phyloP scores from a whole-genome alignment of 2,888 invertebrate species.

The Drosophila yooni region DNA sequence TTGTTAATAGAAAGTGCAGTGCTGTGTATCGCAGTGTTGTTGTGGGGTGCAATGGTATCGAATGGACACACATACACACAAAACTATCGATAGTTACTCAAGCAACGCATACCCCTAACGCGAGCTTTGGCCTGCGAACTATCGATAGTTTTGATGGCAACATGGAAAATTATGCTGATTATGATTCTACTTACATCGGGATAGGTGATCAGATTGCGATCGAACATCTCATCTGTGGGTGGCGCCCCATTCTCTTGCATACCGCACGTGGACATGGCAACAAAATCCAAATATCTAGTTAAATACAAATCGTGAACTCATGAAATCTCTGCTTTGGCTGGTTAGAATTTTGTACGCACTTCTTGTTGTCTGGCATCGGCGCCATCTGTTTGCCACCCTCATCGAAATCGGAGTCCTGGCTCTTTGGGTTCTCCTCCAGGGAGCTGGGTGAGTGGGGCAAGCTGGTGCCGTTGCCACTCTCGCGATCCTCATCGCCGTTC shows the following conservation, averaged over 20 bases:
- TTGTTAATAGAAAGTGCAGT: slow-evolving; percentile 30
- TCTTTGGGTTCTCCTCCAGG: slow-evolving; percentile 90
- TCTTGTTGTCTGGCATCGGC: slow-evolving; percentile 80
- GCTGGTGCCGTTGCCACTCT: slow-evolving; percentile 98
- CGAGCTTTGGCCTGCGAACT: neutral
- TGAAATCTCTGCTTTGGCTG: neutral
- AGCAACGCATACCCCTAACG: neutral
- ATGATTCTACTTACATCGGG: slow-evolving; percentile 84
- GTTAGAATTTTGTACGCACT: slow-evolving; percentile 81
- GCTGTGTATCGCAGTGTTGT: slow-evolving; percentile 27
- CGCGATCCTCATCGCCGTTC: slow-evolving; percentile 93
- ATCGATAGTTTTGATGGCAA: slow-evolving; percentile 22
- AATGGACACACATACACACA: slow-evolving; percentile 24
- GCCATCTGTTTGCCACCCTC: slow-evolving; percentile 87
- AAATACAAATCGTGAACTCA: neutral
- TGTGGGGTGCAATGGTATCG: slow-evolving; percentile 29
- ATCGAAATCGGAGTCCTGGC: slow-evolving; percentile 94
- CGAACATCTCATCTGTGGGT: slow-evolving; percentile 87
- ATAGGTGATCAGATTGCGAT: slow-evolving; percentile 86
- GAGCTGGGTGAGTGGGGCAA: slow-evolving; percentile 97
- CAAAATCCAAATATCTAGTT: slow-evolving; percentile 86
- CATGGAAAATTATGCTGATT: neutral
- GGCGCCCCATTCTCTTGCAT: slow-evolving; percentile 87
- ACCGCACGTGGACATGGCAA: slow-evolving; percentile 92
- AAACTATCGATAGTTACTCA: slow-evolving; percentile 23